Conservation (phyloP, 1,140 invertebrate genomes). For the Globodera rostochiensis region DNA sequence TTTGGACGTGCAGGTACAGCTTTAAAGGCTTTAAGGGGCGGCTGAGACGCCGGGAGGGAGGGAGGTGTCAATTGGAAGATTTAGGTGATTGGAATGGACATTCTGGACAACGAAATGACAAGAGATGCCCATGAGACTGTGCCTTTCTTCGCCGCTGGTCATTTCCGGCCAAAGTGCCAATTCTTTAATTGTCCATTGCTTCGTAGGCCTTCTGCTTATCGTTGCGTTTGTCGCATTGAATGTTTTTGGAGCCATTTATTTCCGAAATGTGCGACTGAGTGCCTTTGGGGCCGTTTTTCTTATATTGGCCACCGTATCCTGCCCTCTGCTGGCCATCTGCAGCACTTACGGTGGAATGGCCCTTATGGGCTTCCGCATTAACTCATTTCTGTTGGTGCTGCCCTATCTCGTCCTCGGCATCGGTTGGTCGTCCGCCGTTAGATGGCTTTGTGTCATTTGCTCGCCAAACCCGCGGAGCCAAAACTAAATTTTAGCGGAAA, state of each 20-base stretch:
- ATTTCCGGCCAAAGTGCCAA: slow-evolving; percentile 34
- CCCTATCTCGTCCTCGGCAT: slow-evolving; percentile 61
- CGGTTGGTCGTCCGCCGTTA: slow-evolving; percentile 22
- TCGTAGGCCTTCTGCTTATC: slow-evolving; percentile 23
- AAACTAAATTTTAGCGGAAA: too few species aligned
- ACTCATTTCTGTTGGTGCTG: slow-evolving; percentile 61
- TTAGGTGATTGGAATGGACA: slow-evolving; percentile 55
- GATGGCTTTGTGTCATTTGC: too few species aligned
- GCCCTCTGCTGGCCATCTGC: slow-evolving; percentile 54
- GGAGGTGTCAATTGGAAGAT: background rate
- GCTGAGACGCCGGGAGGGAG: background rate
- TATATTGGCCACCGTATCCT: slow-evolving; percentile 39
- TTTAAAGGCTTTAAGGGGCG: background rate
- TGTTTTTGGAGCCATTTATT: slow-evolving; percentile 18
- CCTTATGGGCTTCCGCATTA: slow-evolving; percentile 50
- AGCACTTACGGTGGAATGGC: slow-evolving; percentile 55
- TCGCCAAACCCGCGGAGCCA: too few species aligned
- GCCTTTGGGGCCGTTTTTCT: slow-evolving; percentile 48
- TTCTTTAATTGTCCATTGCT: background rate
- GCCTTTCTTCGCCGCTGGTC: slow-evolving; percentile 55
- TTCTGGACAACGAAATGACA: slow-evolving; percentile 61
- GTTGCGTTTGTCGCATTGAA: slow-evolving; percentile 11
- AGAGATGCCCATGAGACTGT: slow-evolving; percentile 53
- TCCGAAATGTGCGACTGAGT: slow-evolving; percentile 42
- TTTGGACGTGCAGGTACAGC: slow-evolving; percentile 42